A percentile compares a stretch with the other conserved stretches of the same genome.
Evolutionary conservation across 2,797 vertebrate genomes (phyloP).

Genomic region (Peromyscus attwateri): DNA sequence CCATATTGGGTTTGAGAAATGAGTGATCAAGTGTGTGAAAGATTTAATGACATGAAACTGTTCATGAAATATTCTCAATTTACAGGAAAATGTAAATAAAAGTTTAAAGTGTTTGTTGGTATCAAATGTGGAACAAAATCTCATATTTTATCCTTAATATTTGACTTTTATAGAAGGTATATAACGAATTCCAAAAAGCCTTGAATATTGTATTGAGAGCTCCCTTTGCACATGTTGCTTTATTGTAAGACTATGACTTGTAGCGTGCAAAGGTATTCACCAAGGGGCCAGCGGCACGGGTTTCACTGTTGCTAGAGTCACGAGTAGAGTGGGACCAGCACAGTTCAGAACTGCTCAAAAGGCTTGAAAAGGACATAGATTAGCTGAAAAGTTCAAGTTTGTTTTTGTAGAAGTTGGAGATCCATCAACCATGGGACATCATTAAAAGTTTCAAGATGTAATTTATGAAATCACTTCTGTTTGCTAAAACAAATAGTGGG

Average conservation of each 20-base stretch:
- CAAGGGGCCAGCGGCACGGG: not conserved
- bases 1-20: not conserved
- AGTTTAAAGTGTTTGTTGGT: not conserved
- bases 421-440: not conserved
- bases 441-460: slow-evolving; percentile 32
- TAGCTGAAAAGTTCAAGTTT: slow-evolving; percentile 5
- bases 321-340: not conserved
- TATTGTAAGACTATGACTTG: slow-evolving; percentile 1
- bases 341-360: not conserved
- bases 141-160: not conserved
- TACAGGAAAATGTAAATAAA: not conserved
- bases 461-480: slow-evolving; percentile 29
- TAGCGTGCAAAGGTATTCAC: not conserved
- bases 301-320: not conserved
- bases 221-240: not conserved
- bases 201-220: not conserved
- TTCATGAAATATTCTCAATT: slow-evolving; percentile 9
- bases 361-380: not conserved
- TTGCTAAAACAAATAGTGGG: not conserved
- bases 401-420: slow-evolving; percentile 22
- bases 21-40: not conserved
- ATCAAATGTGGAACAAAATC: not conserved
- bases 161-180: not conserved
- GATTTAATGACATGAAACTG: not conserved
- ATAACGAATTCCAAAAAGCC: slow-evolving; percentile 46